A percentile compares a stretch with the other conserved stretches of the same genome.
These are phyloP conservation scores for Parazoanthus atlanticus DNA, from an alignment of 92 coral and sea anemone species.

Conservation along the genomic window DNA sequence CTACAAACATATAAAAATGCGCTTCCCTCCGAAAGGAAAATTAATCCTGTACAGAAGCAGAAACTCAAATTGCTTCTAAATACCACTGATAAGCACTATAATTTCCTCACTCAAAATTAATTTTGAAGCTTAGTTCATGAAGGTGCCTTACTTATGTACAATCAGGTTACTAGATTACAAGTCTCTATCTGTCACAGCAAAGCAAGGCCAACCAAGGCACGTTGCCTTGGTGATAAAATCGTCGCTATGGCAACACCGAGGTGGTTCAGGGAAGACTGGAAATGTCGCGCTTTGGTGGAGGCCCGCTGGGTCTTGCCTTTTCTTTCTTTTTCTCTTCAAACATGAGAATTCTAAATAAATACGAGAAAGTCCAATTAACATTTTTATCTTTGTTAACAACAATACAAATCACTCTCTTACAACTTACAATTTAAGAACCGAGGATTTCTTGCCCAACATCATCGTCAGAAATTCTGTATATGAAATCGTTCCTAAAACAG, in stretches of 20 bases:
- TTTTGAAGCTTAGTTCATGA: not conserved
- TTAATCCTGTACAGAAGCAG: not conserved
- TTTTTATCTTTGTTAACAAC: not conserved
- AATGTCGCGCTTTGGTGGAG: slow-evolving; percentile 88
- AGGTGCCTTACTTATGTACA: not conserved
- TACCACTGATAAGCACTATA: not conserved
- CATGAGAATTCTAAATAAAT: slow-evolving; percentile 74
- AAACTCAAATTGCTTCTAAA: not conserved
- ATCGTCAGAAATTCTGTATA: slow-evolving; percentile 87
- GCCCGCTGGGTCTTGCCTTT: slow-evolving; percentile 73
- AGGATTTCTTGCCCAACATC: slow-evolving; percentile 97
- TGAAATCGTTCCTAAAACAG: slow-evolving; percentile 76
- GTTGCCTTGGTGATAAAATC: not conserved
- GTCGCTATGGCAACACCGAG: not conserved
- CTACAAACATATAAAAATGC: not conserved
- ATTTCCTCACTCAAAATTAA: not conserved
- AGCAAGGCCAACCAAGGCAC: not conserved
- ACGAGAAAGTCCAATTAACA: not conserved
- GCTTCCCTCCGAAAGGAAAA: not conserved
- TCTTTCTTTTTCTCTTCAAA: slow-evolving; percentile 89
- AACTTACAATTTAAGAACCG: slow-evolving; percentile 91
- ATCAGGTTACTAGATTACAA: not conserved
- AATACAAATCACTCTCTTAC: not conserved
- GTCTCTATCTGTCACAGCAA: not conserved
- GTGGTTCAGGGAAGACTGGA: slow-evolving; percentile 81